phyloP scores from a whole-genome alignment of 2,113 vertebrate genomes.

The Triplophysa tibetana region DNA sequence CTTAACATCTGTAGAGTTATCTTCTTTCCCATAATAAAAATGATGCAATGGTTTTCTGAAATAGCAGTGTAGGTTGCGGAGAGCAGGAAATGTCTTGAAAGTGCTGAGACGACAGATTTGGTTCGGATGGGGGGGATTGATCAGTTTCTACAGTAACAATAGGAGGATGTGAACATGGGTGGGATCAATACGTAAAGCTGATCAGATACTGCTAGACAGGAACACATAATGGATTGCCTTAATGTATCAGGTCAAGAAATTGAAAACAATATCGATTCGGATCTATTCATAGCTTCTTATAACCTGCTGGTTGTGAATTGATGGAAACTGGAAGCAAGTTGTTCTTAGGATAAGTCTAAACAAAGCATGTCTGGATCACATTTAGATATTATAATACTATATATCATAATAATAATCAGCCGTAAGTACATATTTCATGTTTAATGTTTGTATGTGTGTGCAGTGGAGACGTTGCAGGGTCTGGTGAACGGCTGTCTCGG shows the following conservation, averaged over 20 bases:
- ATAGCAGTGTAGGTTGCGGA: background rate
- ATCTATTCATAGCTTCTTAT: background rate
- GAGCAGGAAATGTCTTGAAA: background rate
- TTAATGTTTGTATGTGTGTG: conserved; percentile 20
- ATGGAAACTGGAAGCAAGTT: background rate
- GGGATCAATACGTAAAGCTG: conserved; percentile 10
- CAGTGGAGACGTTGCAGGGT: conserved; percentile 84
- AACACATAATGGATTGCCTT: conserved; percentile 34
- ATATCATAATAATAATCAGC: no score
- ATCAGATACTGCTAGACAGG: background rate
- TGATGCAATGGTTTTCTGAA: background rate
- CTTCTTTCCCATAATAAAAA: background rate
- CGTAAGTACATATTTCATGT: no score
- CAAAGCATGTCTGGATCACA: background rate
- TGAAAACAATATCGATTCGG: conserved; percentile 18
- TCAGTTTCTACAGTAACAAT: conserved; percentile 17
- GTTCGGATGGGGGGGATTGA: conserved; percentile 19
- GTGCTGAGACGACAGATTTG: conserved; percentile 8
- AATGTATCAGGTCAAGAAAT: conserved; percentile 28
- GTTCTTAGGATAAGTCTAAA: background rate
- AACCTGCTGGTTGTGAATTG: background rate
- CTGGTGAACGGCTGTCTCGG: conserved; percentile 78
- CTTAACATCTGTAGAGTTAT: no score
- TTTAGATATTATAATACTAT: background rate
- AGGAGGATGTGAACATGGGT: background rate